Evolutionary conservation across 2,888 invertebrate genomes (phyloP).

Genomic region (Acanthococcus lagerstroemiae): DNA sequence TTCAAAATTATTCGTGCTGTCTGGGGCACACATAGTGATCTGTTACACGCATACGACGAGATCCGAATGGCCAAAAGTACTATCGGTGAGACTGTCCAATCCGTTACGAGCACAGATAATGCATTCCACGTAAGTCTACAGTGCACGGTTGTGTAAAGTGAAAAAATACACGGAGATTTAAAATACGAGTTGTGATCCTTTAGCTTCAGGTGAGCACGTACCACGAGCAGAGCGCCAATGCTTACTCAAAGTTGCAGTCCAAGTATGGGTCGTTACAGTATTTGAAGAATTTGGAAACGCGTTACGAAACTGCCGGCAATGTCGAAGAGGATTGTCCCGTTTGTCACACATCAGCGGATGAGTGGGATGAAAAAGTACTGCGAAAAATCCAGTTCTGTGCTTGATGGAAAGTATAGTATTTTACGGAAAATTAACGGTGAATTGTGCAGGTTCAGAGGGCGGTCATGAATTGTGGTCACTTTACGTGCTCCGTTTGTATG

Average conservation of each 20-base stretch:
- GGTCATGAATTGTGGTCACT: constrained; percentile 63
- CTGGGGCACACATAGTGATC: constrained; percentile 44
- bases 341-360: constrained; percentile 3
- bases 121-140: no score
- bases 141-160: no score
- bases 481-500: constrained; percentile 57
- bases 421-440: no score
- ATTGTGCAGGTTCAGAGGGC: constrained; percentile 52
- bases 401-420: no score
- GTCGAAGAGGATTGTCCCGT: constrained; percentile 11
- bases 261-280: constrained; percentile 56
- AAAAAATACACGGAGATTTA: no score
- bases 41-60: constrained; percentile 53
- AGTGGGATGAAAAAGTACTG: constrained; percentile 8
- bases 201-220: background rate
- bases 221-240: constrained; percentile 40
- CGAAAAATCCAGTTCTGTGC: no score
- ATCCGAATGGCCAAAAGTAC: constrained; percentile 54
- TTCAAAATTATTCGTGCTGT: constrained; percentile 45
- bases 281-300: constrained; percentile 51
- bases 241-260: constrained; percentile 43
- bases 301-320: constrained; percentile 44
- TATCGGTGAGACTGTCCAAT: no score
- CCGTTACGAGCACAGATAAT: no score
- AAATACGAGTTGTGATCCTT: no score